Conservation (phyloP, 2,797 vertebrate species). For the Sarcophilus harrisii region DNA sequence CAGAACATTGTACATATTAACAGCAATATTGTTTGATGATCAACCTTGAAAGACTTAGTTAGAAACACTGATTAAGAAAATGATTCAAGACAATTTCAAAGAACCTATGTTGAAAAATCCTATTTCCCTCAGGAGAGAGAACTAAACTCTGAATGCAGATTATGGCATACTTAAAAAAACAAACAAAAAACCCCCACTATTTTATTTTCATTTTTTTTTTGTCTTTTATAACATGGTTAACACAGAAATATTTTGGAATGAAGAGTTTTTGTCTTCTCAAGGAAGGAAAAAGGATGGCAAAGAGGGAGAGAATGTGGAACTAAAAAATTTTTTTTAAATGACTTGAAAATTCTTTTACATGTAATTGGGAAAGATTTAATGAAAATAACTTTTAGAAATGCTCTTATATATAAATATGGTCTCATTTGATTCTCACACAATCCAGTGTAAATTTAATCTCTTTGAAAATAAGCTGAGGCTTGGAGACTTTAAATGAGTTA, state of each 20-base stretch:
- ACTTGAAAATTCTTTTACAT: neutral
- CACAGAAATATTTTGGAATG: neutral
- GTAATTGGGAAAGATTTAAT: neutral
- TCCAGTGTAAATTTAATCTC: neutral
- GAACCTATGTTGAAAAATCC: neutral
- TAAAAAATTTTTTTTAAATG: neutral
- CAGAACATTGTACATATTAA: neutral
- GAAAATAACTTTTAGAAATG: neutral
- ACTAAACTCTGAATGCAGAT: neutral
- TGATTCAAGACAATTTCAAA: neutral
- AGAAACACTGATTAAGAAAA: neutral
- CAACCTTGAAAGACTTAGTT: neutral
- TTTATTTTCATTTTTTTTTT: neutral
- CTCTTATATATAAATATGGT: neutral
- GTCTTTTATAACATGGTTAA: neutral
- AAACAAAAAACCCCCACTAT: no score
- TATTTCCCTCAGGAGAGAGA: neutral
- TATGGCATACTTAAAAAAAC: neutral
- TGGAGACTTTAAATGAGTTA: neutral
- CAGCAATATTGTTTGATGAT: neutral
- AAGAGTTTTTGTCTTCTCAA: neutral
- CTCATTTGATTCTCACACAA: neutral
- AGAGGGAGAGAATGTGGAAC: neutral
- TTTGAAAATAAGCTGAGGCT: neutral
- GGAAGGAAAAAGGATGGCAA: neutral